phyloP scores from a whole-genome alignment of 2,888 invertebrate species.

The Caenorhabditis afra region DNA sequence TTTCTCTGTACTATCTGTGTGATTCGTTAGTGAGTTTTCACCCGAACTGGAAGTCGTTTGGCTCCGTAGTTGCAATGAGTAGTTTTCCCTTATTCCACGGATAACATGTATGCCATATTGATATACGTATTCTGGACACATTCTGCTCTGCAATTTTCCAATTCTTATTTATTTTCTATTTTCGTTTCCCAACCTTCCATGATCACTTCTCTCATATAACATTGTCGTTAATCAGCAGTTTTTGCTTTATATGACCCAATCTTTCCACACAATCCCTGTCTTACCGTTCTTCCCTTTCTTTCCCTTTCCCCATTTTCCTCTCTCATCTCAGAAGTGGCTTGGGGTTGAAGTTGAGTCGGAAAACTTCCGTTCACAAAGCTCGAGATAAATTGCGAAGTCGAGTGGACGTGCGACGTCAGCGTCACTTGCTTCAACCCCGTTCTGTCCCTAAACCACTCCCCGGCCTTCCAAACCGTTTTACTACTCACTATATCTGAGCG shows the following conservation, averaged over 20 bases:
- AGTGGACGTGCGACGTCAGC: too few species aligned
- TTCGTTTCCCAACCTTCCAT: constrained; percentile 15
- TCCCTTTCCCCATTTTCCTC: background rate
- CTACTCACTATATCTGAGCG: constrained; percentile 1
- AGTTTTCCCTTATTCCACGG: background rate
- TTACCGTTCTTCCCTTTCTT: background rate
- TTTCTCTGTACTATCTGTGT: background rate
- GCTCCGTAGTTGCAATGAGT: background rate
- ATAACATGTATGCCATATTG: background rate
- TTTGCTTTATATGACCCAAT: constrained; percentile 12
- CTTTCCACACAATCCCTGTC: constrained; percentile 1
- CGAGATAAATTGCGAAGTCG: too few species aligned
- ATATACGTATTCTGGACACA: too few species aligned
- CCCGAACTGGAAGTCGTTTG: background rate
- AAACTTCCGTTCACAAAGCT: too few species aligned
- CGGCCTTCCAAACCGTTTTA: background rate
- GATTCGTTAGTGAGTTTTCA: background rate
- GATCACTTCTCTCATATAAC: constrained; percentile 18
- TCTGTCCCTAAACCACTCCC: too few species aligned
- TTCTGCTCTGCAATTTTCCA: too few species aligned
- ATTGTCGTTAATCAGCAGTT: constrained; percentile 10
- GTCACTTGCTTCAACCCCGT: too few species aligned
- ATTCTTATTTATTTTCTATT: constrained; percentile 6
- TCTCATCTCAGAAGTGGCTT: too few species aligned
- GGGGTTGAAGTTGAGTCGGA: too few species aligned